Conservation (phyloP, 2,888 invertebrate species). For the Phorcus lineatus region DNA sequence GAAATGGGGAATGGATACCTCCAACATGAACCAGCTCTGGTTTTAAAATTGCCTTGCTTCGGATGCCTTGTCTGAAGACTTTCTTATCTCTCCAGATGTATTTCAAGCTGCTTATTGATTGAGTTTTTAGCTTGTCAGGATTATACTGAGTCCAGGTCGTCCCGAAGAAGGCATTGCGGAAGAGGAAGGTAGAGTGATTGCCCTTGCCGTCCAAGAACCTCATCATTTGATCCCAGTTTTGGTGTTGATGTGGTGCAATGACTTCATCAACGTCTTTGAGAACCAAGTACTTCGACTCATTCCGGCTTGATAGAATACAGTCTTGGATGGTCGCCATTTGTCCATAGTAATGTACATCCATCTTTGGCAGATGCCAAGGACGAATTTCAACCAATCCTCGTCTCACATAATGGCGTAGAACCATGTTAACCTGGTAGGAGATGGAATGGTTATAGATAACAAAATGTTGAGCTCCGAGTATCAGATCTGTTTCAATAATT, state of each 20-base stretch:
- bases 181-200: neutral
- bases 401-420: neutral
- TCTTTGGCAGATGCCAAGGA: neutral
- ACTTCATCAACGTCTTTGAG: constrained; percentile 14
- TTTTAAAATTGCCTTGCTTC: neutral
- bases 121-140: neutral
- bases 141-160: neutral
- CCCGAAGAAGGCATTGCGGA: constrained; percentile 1
- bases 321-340: neutral
- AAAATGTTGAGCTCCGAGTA: neutral
- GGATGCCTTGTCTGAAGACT: neutral
- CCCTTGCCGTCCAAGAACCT: neutral
- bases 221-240: constrained; percentile 5
- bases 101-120: neutral
- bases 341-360: neutral
- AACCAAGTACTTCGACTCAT: neutral
- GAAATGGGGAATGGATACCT: neutral
- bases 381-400: neutral
- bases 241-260: neutral
- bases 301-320: neutral
- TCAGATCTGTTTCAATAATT: neutral
- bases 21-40: neutral
- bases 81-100: neutral
- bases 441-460: neutral
- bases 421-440: neutral